A percentile compares a stretch with the other conserved stretches of the same genome.
phyloP scores from a whole-genome alignment of 2,888 invertebrate genomes.

The Hedychridium roseum region DNA sequence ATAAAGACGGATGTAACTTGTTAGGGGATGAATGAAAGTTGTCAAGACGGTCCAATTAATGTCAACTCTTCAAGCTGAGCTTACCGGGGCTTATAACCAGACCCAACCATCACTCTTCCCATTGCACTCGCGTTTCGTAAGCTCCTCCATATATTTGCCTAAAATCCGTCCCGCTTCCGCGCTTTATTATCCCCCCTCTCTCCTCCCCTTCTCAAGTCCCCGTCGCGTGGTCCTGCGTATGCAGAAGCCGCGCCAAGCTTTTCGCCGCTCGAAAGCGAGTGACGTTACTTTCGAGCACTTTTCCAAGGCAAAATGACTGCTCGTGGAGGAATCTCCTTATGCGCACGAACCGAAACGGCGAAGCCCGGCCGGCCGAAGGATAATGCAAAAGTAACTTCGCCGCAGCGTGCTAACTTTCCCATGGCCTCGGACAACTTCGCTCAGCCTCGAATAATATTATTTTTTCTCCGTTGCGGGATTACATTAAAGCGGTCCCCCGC shows the following conservation, averaged over 20 bases:
- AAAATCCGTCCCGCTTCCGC: constrained; percentile 10
- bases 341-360: too few relatives aligned
- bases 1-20: constrained; percentile 61
- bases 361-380: constrained; percentile 38
- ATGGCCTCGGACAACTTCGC: constrained; percentile 34
- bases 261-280: too few relatives aligned
- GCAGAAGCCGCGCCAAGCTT: too few relatives aligned
- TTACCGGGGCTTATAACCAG: constrained; percentile 55
- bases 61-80: constrained; percentile 60
- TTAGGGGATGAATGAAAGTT: constrained; percentile 63
- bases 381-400: constrained; percentile 42
- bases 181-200: constrained; percentile 3
- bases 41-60: constrained; percentile 63
- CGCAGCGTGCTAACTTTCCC: constrained; percentile 39
- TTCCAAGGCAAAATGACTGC: too few relatives aligned
- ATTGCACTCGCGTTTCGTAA: constrained; percentile 32
- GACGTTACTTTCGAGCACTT: too few relatives aligned
- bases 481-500: constrained; percentile 18
- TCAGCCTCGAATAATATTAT: constrained; percentile 39
- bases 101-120: constrained; percentile 23
- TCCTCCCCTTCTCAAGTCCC: not conserved
- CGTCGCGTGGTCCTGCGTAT: too few relatives aligned
- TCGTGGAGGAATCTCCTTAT: too few relatives aligned
- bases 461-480: constrained; percentile 35
- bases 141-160: constrained; percentile 38